Evolutionary conservation across 1,140 invertebrate species (phyloP), one percentile per base, ranked within the genome.

Genomic region (Cherax quadricarinatus): DNA sequence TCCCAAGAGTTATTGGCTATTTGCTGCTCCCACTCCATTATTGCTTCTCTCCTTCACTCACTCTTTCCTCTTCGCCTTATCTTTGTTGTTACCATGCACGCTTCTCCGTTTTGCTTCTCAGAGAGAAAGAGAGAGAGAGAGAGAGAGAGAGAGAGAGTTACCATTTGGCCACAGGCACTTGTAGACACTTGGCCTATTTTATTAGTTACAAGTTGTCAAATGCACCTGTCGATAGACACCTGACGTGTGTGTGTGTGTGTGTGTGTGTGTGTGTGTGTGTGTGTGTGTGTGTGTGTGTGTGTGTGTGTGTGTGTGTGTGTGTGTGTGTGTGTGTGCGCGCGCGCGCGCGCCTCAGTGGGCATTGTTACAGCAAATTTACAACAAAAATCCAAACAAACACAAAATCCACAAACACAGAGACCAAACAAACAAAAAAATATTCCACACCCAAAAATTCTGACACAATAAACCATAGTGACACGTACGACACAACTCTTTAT

Each of bases 1-100:
- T 88, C 73, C 78, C 86, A 88, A 88, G 86, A 88, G 75, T 88
- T 88, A 88, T 88, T 79, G 86, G 51, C 86, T 88, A 88, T 88
- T 79, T 88, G 86, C 86, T 80, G 86, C 86, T 79, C 86, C 78
- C 78, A 88, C 86, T 88, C 86, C 86, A 88, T 88, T 88, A 88
- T 80, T 79, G 78, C 49, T 48, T 75, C 86, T 62, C 75, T 80
- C 86, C 86, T 78, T 87, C 62, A 48, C 66, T 60, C 73, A 30
- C 49, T 41, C 49, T 78, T 53, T 78, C n/a, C 53, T 84, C 82
- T 21, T 70, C 60, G 30, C 70, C 62, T n/a, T 66, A 66, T 48
- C 60, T 70, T 70, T 62, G 48, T 41, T 60, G 53, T 30, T 66
- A 12, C 82, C n/a, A 53, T 18, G 18, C 82, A 41, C 62, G 9